Evolutionary conservation across 53 echinoderm and acorn worm genomes (phyloP).

Genomic region (Stichopus horrens): DNA sequence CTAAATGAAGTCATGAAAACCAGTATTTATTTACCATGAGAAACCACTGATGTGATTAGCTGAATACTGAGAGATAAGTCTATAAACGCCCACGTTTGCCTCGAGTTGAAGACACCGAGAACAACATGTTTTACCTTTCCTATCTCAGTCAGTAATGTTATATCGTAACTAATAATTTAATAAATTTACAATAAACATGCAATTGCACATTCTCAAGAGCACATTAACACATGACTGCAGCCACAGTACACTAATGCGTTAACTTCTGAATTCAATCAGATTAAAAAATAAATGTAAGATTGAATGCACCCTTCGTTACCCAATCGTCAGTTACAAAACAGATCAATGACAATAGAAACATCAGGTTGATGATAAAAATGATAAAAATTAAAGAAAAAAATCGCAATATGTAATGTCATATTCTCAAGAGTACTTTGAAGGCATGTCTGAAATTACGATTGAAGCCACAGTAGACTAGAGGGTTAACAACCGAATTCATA

Average conservation of each 20-base stretch:
- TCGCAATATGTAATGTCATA: neutral
- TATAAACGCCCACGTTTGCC: too few relatives aligned
- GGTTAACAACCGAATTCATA: slow-evolving; percentile 27
- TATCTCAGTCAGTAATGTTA: too few relatives aligned
- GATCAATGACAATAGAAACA: slow-evolving; percentile 24
- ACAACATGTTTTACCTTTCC: too few relatives aligned
- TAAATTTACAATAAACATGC: neutral
- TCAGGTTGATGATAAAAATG: slow-evolving; percentile 15
- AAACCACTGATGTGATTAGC: too few relatives aligned
- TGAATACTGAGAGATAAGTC: too few relatives aligned
- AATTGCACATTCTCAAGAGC: neutral
- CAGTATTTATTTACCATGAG: too few relatives aligned
- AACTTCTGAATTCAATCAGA: slow-evolving; percentile 13
- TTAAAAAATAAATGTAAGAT: neutral
- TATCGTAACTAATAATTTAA: too few relatives aligned
- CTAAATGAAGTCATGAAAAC: too few relatives aligned
- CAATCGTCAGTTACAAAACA: neutral
- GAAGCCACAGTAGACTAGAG: slow-evolving; percentile 35
- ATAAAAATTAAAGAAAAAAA: neutral
- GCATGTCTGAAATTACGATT: slow-evolving; percentile 36
- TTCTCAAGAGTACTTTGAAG: slow-evolving; percentile 13
- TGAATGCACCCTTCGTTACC: slow-evolving; percentile 4
- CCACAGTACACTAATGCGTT: slow-evolving; percentile 38
- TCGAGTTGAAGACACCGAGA: too few relatives aligned
- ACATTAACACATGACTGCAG: slow-evolving; percentile 2